Evolutionary conservation across 2,888 invertebrate genomes (phyloP), one percentile per base, ranked within the genome.

Genomic region (Agriopis marginaria): DNA sequence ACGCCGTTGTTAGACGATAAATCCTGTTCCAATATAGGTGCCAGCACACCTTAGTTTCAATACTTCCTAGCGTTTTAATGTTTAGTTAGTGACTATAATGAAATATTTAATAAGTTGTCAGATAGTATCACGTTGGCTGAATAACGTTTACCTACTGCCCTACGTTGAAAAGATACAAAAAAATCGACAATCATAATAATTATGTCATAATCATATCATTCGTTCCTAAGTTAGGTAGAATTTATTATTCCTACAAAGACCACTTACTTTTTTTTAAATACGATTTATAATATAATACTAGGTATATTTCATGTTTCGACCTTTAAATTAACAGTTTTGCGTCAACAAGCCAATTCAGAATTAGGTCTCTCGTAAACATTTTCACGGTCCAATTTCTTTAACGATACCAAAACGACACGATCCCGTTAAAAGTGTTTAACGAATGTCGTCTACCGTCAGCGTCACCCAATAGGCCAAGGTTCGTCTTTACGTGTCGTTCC

Each of bases 391-490:
- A 61, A 55, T 56, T 66, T 49, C 55, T 61, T 62, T 55, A 55
- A 47, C 51, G 32, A 32, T 5, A 32, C 32, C 32, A 32, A 32
- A 32, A 32, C 1, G 62, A 51, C 56, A n/a, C 32, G 56, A 58
- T 68, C 69, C 66, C 65, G 72, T 68, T 71, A 60, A 63, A 71
- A 66, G 49, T 68, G 54, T 59, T 65, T 69, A 64, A 65, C 45
- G 59, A 56, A 63, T 63, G 66, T 62, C 44, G 53, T 47, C 53
- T 61, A 72, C 72, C 44, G 71, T 71, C 71, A 70, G 66, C 74
- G 71, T 71, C 71, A 70, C 69, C 74, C 72, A 76, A 76, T 76
- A 73, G 75, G 75, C 74, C 76, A 77, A 75, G 76, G 76, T 74
- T 77, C 73, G 67, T 74, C 73, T 71, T 56, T 61, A 68, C 71